These are phyloP conservation scores for Brachionus rotundiformis DNA, from an alignment of 1,140 invertebrate species.

Conservation along the genomic window DNA sequence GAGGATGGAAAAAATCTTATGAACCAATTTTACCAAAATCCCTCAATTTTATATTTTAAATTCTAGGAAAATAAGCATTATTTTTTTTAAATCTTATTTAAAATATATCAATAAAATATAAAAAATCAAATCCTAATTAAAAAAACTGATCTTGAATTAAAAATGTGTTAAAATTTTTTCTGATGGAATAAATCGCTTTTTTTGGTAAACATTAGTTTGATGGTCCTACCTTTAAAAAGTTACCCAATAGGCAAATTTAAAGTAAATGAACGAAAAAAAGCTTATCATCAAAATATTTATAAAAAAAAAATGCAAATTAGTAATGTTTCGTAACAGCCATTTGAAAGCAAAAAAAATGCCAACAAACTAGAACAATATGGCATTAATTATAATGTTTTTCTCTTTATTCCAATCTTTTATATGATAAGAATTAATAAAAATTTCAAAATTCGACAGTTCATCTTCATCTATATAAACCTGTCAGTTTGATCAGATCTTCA, in stretches of 20 bases:
- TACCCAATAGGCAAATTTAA: neutral
- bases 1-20: no score
- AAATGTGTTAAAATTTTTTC: no score
- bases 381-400: neutral
- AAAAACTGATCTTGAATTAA: no score
- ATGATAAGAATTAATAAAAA: conserved; percentile 16
- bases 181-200: neutral
- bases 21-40: no score
- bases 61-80: no score
- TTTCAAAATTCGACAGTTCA: conserved; percentile 17
- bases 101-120: no score
- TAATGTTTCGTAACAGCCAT: neutral
- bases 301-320: neutral
- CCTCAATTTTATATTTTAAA: no score
- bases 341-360: neutral
- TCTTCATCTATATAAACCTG: neutral
- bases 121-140: no score
- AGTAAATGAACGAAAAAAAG: conserved; percentile 31
- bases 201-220: neutral
- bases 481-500: neutral
- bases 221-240: neutral
- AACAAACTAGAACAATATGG: neutral
- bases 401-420: neutral
- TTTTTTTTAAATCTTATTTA: no score
- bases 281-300: neutral